A percentile compares a stretch with the other conserved stretches of the same genome.
Conservation (phyloP, 2,888 invertebrate species). For the Cephus sareptanus region DNA sequence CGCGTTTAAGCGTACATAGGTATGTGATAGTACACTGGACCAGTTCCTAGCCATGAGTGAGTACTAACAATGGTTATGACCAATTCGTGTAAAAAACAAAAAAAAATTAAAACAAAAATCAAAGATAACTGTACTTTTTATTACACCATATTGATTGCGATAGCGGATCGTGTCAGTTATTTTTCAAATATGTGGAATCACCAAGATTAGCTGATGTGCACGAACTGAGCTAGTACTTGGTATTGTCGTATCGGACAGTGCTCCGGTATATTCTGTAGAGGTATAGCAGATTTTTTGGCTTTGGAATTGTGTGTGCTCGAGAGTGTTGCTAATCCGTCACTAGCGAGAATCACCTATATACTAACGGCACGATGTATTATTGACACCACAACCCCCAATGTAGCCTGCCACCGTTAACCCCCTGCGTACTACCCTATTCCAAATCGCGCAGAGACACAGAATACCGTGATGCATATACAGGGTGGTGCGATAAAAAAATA, state of each 20-base stretch:
- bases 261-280: not conserved
- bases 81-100: not conserved
- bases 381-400: constrained; percentile 56
- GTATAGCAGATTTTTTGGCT: not conserved
- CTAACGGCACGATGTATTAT: constrained; percentile 50
- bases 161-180: not conserved
- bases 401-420: constrained; percentile 48
- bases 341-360: constrained; percentile 49
- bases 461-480: constrained; percentile 25
- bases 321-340: constrained; percentile 33
- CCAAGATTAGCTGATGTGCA: not conserved
- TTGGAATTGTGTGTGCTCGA: constrained; percentile 35
- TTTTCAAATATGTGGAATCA: not conserved
- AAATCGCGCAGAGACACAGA: constrained; percentile 49
- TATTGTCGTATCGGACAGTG: not conserved
- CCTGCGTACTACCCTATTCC: constrained; percentile 32
- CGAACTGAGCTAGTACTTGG: not conserved
- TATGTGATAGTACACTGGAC: not conserved
- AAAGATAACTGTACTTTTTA: not conserved
- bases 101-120: not conserved
- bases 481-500: constrained; percentile 31
- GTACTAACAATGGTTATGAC: not conserved
- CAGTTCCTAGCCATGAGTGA: not conserved
- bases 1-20: not conserved
- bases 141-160: not conserved